Base-by-base conservation (phyloP, 2,888 invertebrate species). In the Leptopilina syphax region DNA sequence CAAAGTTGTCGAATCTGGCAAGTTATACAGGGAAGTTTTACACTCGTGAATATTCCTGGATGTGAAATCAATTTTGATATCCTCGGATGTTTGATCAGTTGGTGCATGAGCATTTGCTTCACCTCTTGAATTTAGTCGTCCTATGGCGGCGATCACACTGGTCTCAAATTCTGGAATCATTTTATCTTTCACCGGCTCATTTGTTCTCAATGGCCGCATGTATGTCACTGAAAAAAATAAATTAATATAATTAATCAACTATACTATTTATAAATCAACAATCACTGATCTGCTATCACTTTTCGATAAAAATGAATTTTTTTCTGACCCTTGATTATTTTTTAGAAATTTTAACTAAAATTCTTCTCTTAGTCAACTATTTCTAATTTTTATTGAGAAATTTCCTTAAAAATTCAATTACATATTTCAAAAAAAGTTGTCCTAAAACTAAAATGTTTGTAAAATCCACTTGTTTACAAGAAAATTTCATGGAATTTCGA, bases 101-200 rank as follows among this genome's bases (percentile, higher is more conserved):
- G 94, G 93, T 77, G 95, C 94, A 90, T 98, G 98, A 0, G 97
- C 96, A 87, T 97, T 97, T 6, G 97, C 97, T 90, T 98, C 97
- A 85, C 95, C 95, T 77, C 95, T 92, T 0, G 94, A 93, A 93
- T 97, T 97, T 50, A 98, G 93, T 0, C 96, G 96, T 0, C 98
- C 98, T 85, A 98, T 96, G 5, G 98, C 98, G 0, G 97, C 97
- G 78, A 98, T 96, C 4, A 98, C 95, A 44, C 95, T 96, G 41
- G 96, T 95, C 50, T 96, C 95, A 0, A 95, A 93, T 41, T 95
- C 94, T 0, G 95, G 94, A 77, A 97, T 94, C 83, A 95, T 94
- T 84, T 94, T 93, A 91, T 97, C 97, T 83, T 95, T 95, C 57
- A 93, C 92, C 0, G 96, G 93, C 86, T 97, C 97, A 84, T 94